phyloP scores from a whole-genome alignment of 2,797 vertebrate species.

The Cercopithecus neglectus region DNA sequence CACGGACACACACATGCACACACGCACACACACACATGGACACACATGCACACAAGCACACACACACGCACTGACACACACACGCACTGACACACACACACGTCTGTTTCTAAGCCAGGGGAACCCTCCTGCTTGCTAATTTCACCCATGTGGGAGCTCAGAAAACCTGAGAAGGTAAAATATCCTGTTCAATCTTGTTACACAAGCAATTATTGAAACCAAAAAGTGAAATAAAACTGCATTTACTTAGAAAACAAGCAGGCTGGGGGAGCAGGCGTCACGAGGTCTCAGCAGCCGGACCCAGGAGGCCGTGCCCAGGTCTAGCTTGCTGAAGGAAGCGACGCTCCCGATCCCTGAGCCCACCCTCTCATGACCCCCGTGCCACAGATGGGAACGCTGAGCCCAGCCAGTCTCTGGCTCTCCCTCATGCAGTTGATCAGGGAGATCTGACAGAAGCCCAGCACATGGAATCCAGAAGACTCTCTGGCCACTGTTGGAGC shows the following conservation, averaged over 20 bases:
- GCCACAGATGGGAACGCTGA: neutral
- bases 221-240: neutral
- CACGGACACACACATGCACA: rapidly evolving
- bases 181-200: neutral
- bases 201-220: neutral
- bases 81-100: too few species aligned
- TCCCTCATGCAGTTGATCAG: neutral
- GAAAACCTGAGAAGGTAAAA: neutral
- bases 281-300: neutral
- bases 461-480: neutral
- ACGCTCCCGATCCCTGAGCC: neutral
- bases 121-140: neutral
- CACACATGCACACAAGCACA: too few species aligned
- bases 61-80: rapidly evolving
- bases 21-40: too few species aligned
- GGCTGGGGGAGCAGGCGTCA: neutral
- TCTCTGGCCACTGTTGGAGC: neutral
- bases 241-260: neutral
- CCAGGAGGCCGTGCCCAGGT: neutral
- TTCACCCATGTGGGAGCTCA: neutral
- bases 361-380: neutral
- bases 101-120: neutral
- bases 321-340: neutral
- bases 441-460: neutral
- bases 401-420: neutral